These are phyloP conservation scores for Patella ulyssiponensis DNA, from an alignment of 2,888 invertebrate species.

Conservation along the genomic window DNA sequence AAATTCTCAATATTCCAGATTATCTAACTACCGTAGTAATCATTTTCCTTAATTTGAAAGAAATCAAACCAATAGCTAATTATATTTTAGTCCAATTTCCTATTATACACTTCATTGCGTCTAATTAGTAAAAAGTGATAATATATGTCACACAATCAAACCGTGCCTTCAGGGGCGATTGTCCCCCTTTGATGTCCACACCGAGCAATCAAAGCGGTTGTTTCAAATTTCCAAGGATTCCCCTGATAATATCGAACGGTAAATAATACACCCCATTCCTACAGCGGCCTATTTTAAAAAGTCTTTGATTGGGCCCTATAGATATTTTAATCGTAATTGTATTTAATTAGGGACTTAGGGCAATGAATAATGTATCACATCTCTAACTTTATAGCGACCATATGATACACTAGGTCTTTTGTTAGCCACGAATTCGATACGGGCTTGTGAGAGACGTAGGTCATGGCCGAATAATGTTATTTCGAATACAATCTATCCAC, in stretches of 20 bases:
- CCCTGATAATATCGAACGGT: slow-evolving; percentile 11
- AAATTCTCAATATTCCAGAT: too few relatives aligned
- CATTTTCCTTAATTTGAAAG: not conserved
- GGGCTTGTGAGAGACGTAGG: too few relatives aligned
- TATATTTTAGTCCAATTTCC: slow-evolving; percentile 26
- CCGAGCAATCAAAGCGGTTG: not conserved
- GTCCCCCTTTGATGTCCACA: not conserved
- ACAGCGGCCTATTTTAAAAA: slow-evolving; percentile 6
- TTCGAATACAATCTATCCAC: too few relatives aligned
- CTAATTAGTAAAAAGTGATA: slow-evolving; percentile 21
- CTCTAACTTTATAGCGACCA: too few relatives aligned
- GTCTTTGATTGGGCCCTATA: not conserved
- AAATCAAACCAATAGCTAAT: slow-evolving; percentile 23
- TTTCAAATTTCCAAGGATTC: slow-evolving; percentile 1
- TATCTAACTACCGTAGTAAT: not conserved
- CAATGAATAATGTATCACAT: slow-evolving; percentile 9
- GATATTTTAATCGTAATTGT: slow-evolving; percentile 4
- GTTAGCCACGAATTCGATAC: too few relatives aligned
- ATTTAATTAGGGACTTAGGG: slow-evolving; percentile 8
- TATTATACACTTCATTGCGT: slow-evolving; percentile 28
- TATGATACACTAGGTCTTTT: too few relatives aligned
- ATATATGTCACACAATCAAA: slow-evolving; percentile 14
- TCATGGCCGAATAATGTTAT: too few relatives aligned
- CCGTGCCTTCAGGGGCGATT: not conserved
- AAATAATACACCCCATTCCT: not conserved